A percentile compares a stretch with the other conserved stretches of the same genome.
Conservation (phyloP, 2,888 invertebrate genomes). For the Dusona sp. region DNA sequence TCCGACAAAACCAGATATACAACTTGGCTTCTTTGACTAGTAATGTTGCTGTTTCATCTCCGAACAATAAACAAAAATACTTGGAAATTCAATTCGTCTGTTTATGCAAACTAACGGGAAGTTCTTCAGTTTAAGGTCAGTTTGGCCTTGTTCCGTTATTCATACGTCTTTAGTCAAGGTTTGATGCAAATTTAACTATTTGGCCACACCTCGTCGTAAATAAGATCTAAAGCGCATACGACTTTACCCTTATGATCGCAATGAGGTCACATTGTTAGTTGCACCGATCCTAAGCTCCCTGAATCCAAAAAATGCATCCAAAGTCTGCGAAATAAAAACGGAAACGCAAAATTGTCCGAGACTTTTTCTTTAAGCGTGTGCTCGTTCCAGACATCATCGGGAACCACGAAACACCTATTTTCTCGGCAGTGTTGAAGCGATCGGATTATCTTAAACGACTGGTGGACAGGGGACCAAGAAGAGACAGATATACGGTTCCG, state of each 20-base stretch:
- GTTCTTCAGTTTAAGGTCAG: background rate
- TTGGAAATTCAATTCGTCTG: background rate
- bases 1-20: background rate
- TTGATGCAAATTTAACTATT: background rate
- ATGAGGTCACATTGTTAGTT: background rate
- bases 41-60: background rate
- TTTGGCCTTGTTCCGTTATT: background rate
- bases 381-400: conserved; percentile 21
- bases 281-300: background rate
- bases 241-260: too few species aligned
- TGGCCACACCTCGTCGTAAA: too few species aligned
- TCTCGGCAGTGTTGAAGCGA: background rate
- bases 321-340: background rate
- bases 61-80: background rate
- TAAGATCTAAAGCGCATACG: too few species aligned
- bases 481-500: conserved; percentile 61
- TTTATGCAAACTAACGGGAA: background rate
- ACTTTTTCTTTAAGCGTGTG: background rate
- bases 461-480: conserved; percentile 22
- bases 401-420: background rate
- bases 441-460: conserved; percentile 37
- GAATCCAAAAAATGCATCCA: background rate
- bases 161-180: background rate
- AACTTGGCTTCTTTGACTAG: background rate
- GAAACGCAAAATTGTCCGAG: background rate